These are phyloP conservation scores for Ophonus ardosiacus DNA, from an alignment of 2,888 invertebrate genomes.

Conservation along the genomic window DNA sequence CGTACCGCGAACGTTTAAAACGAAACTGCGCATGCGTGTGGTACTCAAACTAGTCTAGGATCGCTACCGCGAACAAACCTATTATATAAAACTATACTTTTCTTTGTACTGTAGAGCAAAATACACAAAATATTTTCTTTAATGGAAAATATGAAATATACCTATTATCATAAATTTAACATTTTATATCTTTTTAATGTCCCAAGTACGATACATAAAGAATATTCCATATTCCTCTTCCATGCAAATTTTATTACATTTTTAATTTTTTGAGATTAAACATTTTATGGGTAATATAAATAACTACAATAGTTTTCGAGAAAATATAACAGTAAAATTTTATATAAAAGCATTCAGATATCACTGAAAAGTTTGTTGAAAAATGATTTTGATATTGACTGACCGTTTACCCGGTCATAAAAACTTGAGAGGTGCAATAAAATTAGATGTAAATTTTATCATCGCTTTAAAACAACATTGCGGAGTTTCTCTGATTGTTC, in stretches of 20 bases:
- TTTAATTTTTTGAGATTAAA: not conserved
- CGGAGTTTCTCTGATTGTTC: constrained; percentile 47
- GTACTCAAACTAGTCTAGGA: too few relatives aligned
- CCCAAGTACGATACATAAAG: not conserved
- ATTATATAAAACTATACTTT: too few relatives aligned
- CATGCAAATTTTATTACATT: not conserved
- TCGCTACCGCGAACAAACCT: too few relatives aligned
- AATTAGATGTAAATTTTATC: constrained; percentile 50
- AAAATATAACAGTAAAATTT: constrained; percentile 12
- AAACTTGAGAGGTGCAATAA: constrained; percentile 40
- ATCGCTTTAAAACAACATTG: constrained; percentile 48
- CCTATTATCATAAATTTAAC: not conserved
- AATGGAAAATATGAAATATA: not conserved
- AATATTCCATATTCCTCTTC: not conserved
- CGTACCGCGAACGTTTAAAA: too few relatives aligned
- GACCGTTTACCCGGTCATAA: constrained; percentile 25
- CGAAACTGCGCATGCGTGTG: too few relatives aligned
- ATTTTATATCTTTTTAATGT: not conserved
- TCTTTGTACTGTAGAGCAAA: too few relatives aligned
- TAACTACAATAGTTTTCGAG: constrained; percentile 16
- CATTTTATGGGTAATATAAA: constrained; percentile 6
- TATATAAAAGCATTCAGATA: not conserved
- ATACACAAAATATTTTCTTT: not conserved
- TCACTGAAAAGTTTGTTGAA: not conserved
- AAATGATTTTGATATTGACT: constrained; percentile 24